Evolutionary conservation across 2,797 vertebrate species (phyloP), one percentile per base, ranked within the genome.

Genomic region (Amphiprion clarkii): DNA sequence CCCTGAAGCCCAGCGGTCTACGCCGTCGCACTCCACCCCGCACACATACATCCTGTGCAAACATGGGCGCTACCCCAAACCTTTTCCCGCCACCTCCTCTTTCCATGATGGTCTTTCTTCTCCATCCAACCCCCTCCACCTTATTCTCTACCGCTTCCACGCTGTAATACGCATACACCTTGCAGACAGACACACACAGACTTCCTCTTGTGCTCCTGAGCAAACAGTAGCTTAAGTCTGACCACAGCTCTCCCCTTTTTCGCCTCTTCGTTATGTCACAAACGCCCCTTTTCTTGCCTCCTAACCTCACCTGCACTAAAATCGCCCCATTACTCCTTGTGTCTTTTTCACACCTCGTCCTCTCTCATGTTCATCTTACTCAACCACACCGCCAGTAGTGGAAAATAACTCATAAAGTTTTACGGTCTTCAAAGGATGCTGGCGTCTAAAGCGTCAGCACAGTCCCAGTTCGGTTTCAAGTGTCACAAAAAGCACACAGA

Each of bases 161-260:
- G 42, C 66, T 7, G 21, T n/a, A 62, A 39, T 39, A 8, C 23
- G 31, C 7, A 46, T 6, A 6, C 46, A 19, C 46, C 25, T 33
- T 5, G 3, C 16, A 39, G 6, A 16, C 27, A 56, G 16, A 54
- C 23, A 48, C 57, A 64, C 70, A 89, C 82, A 92, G 75, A 67
- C 82, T 48, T 29, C 68, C 46, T 42, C 84, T 89, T 93, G 88
- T 90, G 70, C 85, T 89, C 70, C 59, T 57, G 69, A 59, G 82
- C 80, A 91, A 89, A 88, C 84, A 87, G 74, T 23, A 64, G 64
- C 77, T 55, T 36, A 67, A 61, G 44, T 79, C 70, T 83, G 67
- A 74, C 80, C 73, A 55, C 78, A 78, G 14, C 67, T 19, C 48
- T 39, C 29, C 51, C 59, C 51, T 27, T 6, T 36, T 48, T 31